Base-by-base conservation (phyloP, 2,113 vertebrate genomes). In the Hemiscyllium ocellatum region DNA sequence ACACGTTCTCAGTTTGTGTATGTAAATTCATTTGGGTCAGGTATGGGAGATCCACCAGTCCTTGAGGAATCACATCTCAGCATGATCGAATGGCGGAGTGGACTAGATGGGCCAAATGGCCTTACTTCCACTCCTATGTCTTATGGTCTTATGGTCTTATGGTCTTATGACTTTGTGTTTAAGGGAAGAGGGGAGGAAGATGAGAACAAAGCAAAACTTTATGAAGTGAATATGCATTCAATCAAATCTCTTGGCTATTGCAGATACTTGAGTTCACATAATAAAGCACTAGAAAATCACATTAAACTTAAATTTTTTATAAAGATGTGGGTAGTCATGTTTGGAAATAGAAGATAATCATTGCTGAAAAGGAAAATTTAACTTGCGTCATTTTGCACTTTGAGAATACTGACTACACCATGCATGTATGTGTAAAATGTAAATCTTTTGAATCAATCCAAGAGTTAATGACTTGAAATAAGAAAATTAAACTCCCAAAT, bases 271-370 rank as follows among this genome's bases (percentile, higher is more conserved):
- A 3, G 3, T 80, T 80, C 78, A 80, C 76, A 37, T 80, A 80
- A 80, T 37, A n/a, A 4, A 80, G 4, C n/a, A 42, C 4, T 42
- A 13, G 15, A 80, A 42, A 80, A 37, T 15, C n/a, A 80, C 37
- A 42, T 42, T 96, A 68, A 96, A 96, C 69, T 96, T 96, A 7
- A 95, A 96, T 72, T 4, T 37, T 42, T 80, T 37, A 80, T 42
- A n/a, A 80, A 80, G 33, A 37, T 17, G 15, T 15, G 5, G n/a
- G n/a, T 37, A 80, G 12, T 19, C 78, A 80, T 4, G 78, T 80
- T 80, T 80, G 78, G 78, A 80, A 80, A n/a, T 42, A 33, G 76
- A 80, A 80, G 26, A 17, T 33, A 80, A 42, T 80, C 78, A 37
- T 89, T 24, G 33, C 50, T 12, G 50, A 89, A 50, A 61, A 89